A percentile compares a stretch with the other conserved stretches of the same genome.
phyloP scores from a whole-genome alignment of 2,113 vertebrate species.

The Cryptotis parvus region DNA sequence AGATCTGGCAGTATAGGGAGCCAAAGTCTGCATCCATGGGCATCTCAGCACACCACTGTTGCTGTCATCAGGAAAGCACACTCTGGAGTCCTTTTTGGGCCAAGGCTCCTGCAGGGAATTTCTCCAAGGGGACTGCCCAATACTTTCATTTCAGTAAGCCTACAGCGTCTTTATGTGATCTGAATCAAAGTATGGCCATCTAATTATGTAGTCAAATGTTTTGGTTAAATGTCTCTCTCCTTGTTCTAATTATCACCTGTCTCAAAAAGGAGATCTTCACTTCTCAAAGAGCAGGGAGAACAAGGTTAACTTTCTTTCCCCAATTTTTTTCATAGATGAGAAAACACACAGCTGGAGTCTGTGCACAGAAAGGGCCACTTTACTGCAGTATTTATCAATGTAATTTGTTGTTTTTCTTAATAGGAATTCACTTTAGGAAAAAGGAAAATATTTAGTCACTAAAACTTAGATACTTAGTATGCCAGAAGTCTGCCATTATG shows the following conservation, averaged over 20 bases:
- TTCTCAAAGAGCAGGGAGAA: slow-evolving; percentile 63
- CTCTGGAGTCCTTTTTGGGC: not conserved
- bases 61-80: not conserved
- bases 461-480: not conserved
- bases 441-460: not conserved
- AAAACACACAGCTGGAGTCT: slow-evolving; percentile 76
- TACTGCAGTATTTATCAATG: slow-evolving; percentile 58
- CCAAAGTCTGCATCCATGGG: not conserved
- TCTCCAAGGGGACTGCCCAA: slow-evolving; percentile 3
- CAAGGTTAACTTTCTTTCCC: slow-evolving; percentile 67
- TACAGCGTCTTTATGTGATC: slow-evolving; percentile 42
- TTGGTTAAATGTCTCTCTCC: slow-evolving; percentile 69
- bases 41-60: not conserved
- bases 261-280: slow-evolving; percentile 60
- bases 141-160: slow-evolving; percentile 51
- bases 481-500: slow-evolving; percentile 16
- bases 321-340: slow-evolving; percentile 66
- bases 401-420: slow-evolving; percentile 67
- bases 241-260: slow-evolving; percentile 78
- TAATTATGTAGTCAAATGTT: slow-evolving; percentile 79
- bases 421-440: slow-evolving; percentile 41
- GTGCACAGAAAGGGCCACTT: slow-evolving; percentile 12
- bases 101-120: not conserved
- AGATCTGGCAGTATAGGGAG: not conserved
- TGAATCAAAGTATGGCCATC: slow-evolving; percentile 54